Base-by-base conservation (phyloP, 2,888 invertebrate species). In the Tetragonula carbonaria region DNA sequence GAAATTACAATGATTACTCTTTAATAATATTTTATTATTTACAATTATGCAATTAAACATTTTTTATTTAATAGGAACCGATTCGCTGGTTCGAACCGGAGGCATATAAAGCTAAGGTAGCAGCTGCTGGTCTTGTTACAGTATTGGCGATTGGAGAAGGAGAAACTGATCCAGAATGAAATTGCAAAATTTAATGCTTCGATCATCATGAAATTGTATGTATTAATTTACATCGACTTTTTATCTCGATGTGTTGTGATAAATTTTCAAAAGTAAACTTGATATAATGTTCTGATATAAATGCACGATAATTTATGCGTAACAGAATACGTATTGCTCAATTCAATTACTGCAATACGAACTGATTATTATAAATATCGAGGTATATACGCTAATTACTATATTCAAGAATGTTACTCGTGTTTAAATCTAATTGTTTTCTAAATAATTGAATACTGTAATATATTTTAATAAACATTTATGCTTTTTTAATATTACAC, bases 51-150 rank as follows among this genome's bases (percentile, higher is more conserved):
- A 72, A n/a, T 51, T 65, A 55, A 81, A 51, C 14, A 18, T 67
- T 57, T 62, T 80, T 83, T 84, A 77, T 74, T 89, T 78, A 23
- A 81, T 90, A 94, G 94, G 91, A 92, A 92, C 94, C 94, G 93
- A 94, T 94, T 94, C 93, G 93, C 93, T 94, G 94, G 94, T 94
- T 94, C 94, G 94, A 94, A 93, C 94, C 94, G 92, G 94, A 94
- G 88, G 90, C 93, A 77, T 94, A 94, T 90, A 94, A 94, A 92
- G 90, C 93, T 87, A 94, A 93, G 88, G 91, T 94, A 90, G 94
- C 93, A 86, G 92, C 94, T 68, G 92, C 93, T 87, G 94, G 93
- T 85, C 90, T 93, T 81, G 90, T 93, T 80, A 92, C 93, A 80
- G 91, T 94, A 86, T 90, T 94, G 82, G 91, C 94, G 77, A 91